These are phyloP conservation scores for Menidia menidia DNA, from an alignment of 2,797 vertebrate genomes.

Conservation along the genomic window DNA sequence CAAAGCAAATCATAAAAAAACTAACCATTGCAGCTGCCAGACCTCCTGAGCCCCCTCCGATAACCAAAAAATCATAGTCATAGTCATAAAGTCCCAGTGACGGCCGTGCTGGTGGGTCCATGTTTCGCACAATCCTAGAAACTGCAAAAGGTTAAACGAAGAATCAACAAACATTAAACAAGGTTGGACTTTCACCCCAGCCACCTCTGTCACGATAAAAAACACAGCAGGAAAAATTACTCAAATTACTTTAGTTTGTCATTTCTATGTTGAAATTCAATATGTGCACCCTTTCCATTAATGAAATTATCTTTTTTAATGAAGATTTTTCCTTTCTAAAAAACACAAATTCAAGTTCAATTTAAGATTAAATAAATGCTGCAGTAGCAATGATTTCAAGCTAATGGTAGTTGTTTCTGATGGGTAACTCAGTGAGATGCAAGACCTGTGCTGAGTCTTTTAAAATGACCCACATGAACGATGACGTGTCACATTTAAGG, in stretches of 20 bases:
- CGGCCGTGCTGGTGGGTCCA: not conserved
- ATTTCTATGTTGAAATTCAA: not conserved
- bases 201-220: not conserved
- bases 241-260: not conserved
- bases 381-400: not conserved
- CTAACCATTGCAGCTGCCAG: slow-evolving; percentile 86
- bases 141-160: not conserved
- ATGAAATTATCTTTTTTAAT: too few relatives aligned
- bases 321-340: too few relatives aligned
- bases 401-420: not conserved
- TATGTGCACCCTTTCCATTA: too few relatives aligned
- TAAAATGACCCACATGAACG: too few relatives aligned
- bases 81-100: slow-evolving; percentile 71
- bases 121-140: slow-evolving; percentile 2
- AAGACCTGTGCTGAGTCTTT: too few relatives aligned
- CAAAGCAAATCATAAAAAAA: not conserved
- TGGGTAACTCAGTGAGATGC: too few relatives aligned
- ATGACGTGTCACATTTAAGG: not conserved
- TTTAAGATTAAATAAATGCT: not conserved
- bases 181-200: slow-evolving; percentile 25
- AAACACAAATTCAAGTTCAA: not conserved
- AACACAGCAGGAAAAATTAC: not conserved
- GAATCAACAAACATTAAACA: not conserved
- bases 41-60: slow-evolving; percentile 87
- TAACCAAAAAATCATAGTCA: slow-evolving; percentile 87